Evolutionary conservation across 23 tunicate genomes (phyloP), one percentile per base, ranked within the genome.

Genomic region (Halocynthia roretzi): DNA sequence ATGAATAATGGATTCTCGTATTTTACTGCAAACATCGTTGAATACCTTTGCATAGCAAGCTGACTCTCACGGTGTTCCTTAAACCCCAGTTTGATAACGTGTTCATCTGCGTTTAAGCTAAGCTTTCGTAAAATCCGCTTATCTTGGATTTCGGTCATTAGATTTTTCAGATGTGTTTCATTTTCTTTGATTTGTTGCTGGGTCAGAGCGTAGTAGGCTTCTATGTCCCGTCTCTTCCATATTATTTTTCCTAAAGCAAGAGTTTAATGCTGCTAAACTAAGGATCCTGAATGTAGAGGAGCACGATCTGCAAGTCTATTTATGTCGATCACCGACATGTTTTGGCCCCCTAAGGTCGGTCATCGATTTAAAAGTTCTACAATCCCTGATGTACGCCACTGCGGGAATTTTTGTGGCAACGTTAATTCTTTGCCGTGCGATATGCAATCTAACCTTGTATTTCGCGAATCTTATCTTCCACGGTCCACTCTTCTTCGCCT

Each of bases 21-120:
- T 0, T 31, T 31, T 31, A 31, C 44, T 31, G 4, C 44, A 31
- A 31, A 31, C 44, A 31, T 31, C 44, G 44, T 31, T 31, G 44
- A 31, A 31, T 67, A 87, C 93, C 84, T 82, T 64, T 82, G 80
- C 83, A 87, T 82, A 1, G 93, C 86, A 11, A 87, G 73, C 80
- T 87, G 93, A 53, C 81, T 61, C 53, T 82, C 80, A 48, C 81
- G 66, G 74, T 78, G 53, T 14, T 82, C 63, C n/a, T 23, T 51
- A n/a, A 87, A 83, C 7, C 86, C 93, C 54, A 70, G 71, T 6
- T 72, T 52, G 62, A 87, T 87, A 10, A 87, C 81, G 68, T 82
- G 40, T 62, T 87, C 71, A 22, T 87, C 93, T 22, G 86, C 86
- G 56, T 80, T 76, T 51, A 83, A 14, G 52, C 86, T 77, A 23